Percentiles rank a stretch among this genome's conserved stretches.
Evolutionary conservation across 2,888 invertebrate species (phyloP).

Genomic region (Saturnia pavonia): DNA sequence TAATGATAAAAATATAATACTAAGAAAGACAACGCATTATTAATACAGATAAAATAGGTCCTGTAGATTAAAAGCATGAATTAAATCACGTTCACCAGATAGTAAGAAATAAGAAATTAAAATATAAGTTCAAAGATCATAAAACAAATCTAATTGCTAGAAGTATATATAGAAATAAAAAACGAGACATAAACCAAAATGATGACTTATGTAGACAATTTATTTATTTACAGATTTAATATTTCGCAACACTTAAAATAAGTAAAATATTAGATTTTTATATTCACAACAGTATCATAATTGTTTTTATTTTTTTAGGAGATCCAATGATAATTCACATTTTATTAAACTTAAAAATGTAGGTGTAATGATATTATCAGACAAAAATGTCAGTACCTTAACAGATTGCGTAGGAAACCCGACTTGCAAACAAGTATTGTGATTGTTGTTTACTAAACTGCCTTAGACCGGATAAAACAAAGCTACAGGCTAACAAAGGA

Average conservation of each 20-base stretch:
- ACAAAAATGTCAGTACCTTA: not conserved
- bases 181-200: not conserved
- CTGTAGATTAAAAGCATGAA: too few species aligned
- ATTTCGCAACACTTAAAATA: not conserved
- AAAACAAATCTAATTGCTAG: too few species aligned
- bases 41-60: too few species aligned
- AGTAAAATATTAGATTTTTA: not conserved
- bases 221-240: not conserved
- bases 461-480: conserved; percentile 10
- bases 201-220: not conserved
- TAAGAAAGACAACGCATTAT: too few species aligned
- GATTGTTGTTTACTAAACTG: conserved; percentile 8
- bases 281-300: not conserved
- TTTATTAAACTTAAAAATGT: not conserved
- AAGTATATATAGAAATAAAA: not conserved
- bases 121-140: too few species aligned
- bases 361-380: not conserved
- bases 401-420: conserved; percentile 1
- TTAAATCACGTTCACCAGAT: too few species aligned
- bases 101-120: too few species aligned
- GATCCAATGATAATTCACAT: not conserved
- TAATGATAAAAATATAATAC: too few species aligned
- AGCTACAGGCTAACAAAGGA: conserved; percentile 8
- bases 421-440: conserved; percentile 10
- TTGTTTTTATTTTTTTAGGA: too few species aligned